Base-by-base conservation (phyloP, 2,888 invertebrate genomes). In the Biston stratarius region DNA sequence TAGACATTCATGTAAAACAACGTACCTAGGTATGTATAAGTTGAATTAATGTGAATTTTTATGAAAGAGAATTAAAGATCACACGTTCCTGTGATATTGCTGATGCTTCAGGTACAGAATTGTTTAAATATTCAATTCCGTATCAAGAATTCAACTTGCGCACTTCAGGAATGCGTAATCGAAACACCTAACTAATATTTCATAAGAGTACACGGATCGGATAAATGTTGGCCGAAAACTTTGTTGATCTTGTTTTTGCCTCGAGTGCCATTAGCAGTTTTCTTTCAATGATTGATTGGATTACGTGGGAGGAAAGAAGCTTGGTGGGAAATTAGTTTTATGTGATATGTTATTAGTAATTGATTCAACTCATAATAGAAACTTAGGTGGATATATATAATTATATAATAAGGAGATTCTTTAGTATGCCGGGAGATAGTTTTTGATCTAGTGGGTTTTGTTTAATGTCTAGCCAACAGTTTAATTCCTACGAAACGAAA, bases 111-210 rank as follows among this genome's bases (percentile, higher is more conserved):
- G 67, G 55, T 61, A 59, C 58, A 58, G 12, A 62, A 74, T 80
- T 67, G 74, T 75, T 78, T 77, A 24, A 24, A 3, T 24, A 81
- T 81, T 80, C 78, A 80, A 58, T 60, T 66, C 68, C 71, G 69
- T 74, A 77, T 81, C 71, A 77, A 79, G 67, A 72, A 80, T 81
- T 81, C 79, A 79, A 67, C 67, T 48, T 63, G 61, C 63, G 72
- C 76, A 74, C 72, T 74, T 72, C 67, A 75, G 71, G 60, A 58
- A 69, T 64, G 67, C 69, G 60, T 64, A 68, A 68, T 68, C 67
- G 67, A 68, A 68, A 49, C 49, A 52, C 63, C 63, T 55, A 57
- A 55, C 60, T 64, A 64, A 68, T 68, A 68, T 68, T 68, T 64
- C 60, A 63, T 64, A 68, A 67, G 62, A 45, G 48, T 36, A 55